phyloP scores from a whole-genome alignment of 2,888 invertebrate genomes.

The Epicampocera succincta region DNA sequence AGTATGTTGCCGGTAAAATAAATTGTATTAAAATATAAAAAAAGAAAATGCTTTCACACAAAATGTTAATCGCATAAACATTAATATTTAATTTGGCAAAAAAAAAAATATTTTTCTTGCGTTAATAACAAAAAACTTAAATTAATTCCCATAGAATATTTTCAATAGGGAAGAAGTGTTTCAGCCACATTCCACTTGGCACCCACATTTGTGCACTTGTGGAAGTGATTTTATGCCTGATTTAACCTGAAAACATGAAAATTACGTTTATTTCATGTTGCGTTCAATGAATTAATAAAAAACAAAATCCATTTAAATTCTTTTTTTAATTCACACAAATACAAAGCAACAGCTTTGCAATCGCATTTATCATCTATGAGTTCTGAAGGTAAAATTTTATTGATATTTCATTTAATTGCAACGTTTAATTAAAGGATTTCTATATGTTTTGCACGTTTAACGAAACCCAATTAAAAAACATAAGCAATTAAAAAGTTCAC shows the following conservation, averaged over 20 bases:
- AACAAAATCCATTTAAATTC: constrained; percentile 6
- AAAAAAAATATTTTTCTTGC: neutral
- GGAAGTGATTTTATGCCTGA: constrained; percentile 50
- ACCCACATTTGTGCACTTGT: constrained; percentile 12
- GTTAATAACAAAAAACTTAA: neutral
- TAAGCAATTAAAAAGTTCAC: no score
- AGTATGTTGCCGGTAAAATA: no score
- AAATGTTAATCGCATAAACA: constrained; percentile 20
- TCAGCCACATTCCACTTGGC: constrained; percentile 8
- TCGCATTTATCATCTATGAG: neutral
- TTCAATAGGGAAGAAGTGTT: constrained; percentile 11
- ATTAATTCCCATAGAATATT: constrained; percentile 7
- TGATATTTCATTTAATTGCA: constrained; percentile 4
- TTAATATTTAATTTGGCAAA: constrained; percentile 33
- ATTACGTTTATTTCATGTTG: constrained; percentile 1
- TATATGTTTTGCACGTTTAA: neutral
- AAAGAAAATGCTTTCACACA: constrained; percentile 15
- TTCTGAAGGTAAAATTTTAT: constrained; percentile 5
- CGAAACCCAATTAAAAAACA: no score
- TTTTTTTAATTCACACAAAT: neutral
- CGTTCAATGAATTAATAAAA: constrained; percentile 22
- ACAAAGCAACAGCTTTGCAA: neutral
- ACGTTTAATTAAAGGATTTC: neutral
- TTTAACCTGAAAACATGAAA: constrained; percentile 41
- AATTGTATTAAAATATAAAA: no score